A percentile compares a stretch with the other conserved stretches of the same genome.
phyloP scores from a whole-genome alignment of 1,140 invertebrate genomes.

The Hylaeus volcanicus region DNA sequence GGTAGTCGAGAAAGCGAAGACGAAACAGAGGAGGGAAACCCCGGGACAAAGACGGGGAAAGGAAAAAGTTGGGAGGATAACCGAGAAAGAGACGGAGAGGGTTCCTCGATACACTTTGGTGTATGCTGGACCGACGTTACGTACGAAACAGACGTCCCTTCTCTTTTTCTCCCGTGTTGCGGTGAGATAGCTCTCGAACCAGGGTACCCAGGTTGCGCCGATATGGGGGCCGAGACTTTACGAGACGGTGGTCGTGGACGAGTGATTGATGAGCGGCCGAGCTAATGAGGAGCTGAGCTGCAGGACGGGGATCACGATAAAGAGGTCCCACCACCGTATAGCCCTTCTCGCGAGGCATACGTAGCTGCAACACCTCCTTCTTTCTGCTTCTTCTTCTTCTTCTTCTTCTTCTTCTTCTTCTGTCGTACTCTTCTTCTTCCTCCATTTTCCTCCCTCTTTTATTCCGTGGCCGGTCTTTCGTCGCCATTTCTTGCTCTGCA shows the following conservation, averaged over 20 bases:
- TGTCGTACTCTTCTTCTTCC: background rate
- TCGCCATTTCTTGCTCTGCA: background rate
- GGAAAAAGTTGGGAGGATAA: background rate
- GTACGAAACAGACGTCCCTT: slow-evolving; percentile 23
- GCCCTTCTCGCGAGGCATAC: slow-evolving; percentile 65
- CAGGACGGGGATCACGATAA: slow-evolving; percentile 80
- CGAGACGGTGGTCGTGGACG: slow-evolving; percentile 76
- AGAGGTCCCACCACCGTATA: slow-evolving; percentile 73
- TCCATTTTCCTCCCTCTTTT: background rate
- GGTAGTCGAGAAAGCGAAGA: no score
- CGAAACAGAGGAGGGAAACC: background rate
- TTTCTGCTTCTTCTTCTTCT: slow-evolving; percentile 6
- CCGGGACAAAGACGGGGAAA: background rate
- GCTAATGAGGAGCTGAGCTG: slow-evolving; percentile 80
- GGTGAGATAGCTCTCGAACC: slow-evolving; percentile 66
- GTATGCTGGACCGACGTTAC: slow-evolving; percentile 20
- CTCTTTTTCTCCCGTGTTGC: slow-evolving; percentile 31
- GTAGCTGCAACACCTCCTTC: slow-evolving; percentile 61
- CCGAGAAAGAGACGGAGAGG: background rate
- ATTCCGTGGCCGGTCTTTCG: background rate
- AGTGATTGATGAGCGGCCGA: slow-evolving; percentile 80
- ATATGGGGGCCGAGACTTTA: slow-evolving; percentile 65
- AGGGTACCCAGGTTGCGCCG: slow-evolving; percentile 61
- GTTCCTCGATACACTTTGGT: slow-evolving; percentile 31
- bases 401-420: background rate